A percentile compares a stretch with the other conserved stretches of the same genome.
Conservation (phyloP, 2,888 invertebrate species). For the Ectropis crepuscularia region DNA sequence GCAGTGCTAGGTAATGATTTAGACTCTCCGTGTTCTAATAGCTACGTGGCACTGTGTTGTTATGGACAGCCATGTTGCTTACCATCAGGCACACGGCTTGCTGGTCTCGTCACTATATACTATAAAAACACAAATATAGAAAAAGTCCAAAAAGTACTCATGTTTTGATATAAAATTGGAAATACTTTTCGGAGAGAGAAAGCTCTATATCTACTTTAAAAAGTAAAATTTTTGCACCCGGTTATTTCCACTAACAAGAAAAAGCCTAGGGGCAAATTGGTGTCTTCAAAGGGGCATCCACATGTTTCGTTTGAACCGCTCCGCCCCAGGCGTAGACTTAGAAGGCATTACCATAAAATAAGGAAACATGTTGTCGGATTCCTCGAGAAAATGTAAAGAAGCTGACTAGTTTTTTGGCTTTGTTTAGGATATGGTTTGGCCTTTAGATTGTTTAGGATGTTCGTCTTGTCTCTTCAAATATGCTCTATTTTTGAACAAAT, state of each 20-base stretch:
- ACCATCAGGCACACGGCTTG: too few relatives aligned
- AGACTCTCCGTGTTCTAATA: too few relatives aligned
- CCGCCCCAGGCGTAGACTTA: conserved; percentile 16
- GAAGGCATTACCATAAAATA: conserved; percentile 30
- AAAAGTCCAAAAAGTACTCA: too few relatives aligned
- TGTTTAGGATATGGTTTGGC: conserved; percentile 16
- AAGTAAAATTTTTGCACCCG: background rate
- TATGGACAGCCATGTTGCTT: too few relatives aligned
- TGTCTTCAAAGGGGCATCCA: conserved; percentile 23
- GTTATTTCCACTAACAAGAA: conserved; percentile 25
- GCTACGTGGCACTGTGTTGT: too few relatives aligned
- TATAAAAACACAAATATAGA: too few relatives aligned
- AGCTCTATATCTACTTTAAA: too few relatives aligned
- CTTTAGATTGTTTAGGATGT: conserved; percentile 3
- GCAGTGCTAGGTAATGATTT: too few relatives aligned
- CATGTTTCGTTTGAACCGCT: conserved; percentile 18
- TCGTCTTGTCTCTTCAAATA: background rate
- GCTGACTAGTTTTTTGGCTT: conserved; percentile 18
- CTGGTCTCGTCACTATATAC: too few relatives aligned
- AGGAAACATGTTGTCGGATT: conserved; percentile 17
- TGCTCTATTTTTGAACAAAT: background rate
- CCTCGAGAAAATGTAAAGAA: conserved; percentile 14
- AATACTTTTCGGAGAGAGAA: too few relatives aligned
- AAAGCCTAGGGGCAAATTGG: conserved; percentile 16
- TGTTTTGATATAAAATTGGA: too few relatives aligned